phyloP scores from a whole-genome alignment of 2,113 vertebrate genomes.

The Phodopus roborovskii region DNA sequence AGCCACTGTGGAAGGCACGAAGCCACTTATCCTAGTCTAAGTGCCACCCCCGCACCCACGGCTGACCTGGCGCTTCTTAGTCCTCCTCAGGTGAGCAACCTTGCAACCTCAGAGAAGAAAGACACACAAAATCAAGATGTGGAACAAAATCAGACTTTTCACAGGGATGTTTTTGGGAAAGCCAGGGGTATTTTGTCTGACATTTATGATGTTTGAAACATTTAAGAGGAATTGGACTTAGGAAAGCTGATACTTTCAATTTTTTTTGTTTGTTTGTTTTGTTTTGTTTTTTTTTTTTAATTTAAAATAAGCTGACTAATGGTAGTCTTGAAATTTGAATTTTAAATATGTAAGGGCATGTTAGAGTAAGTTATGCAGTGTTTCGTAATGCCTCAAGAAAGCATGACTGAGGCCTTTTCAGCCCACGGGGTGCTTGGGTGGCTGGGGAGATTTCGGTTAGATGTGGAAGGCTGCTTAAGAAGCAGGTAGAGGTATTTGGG shows the following conservation, averaged over 20 bases:
- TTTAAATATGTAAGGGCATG: slow-evolving; percentile 28
- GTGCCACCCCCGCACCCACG: background rate
- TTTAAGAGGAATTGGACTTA: slow-evolving; percentile 15
- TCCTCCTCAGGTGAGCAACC: background rate
- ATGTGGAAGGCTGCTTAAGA: background rate
- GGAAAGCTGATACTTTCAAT: slow-evolving; percentile 11
- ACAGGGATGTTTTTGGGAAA: background rate
- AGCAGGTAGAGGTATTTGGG: background rate
- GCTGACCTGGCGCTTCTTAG: background rate
- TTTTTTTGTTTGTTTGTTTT: no score
- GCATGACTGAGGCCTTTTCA: background rate
- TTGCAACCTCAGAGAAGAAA: background rate
- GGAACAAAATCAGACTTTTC: background rate
- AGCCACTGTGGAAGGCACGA: background rate
- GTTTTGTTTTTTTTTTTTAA: no score
- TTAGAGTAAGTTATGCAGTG: background rate
- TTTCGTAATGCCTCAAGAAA: background rate
- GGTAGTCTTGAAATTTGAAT: slow-evolving; percentile 43
- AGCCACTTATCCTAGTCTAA: background rate
- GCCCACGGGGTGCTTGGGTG: background rate
- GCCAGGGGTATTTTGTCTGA: background rate
- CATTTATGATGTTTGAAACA: background rate
- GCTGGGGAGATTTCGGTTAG: background rate
- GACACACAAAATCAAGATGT: background rate
- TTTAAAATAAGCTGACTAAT: slow-evolving; percentile 30